Base-by-base conservation (phyloP, 23 tunicate species). In the Halocynthia aurantium region DNA sequence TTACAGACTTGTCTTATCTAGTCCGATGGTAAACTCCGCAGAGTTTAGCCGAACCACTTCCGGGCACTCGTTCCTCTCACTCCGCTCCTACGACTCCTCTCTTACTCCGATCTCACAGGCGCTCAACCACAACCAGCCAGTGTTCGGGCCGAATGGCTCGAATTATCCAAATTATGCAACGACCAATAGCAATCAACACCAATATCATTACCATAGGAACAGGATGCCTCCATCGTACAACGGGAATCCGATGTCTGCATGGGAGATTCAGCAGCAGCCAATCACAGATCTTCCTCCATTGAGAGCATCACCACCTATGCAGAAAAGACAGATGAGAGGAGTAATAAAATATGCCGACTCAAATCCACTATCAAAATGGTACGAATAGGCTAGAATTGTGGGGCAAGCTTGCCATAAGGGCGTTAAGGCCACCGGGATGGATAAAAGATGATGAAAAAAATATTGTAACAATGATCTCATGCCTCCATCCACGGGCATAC, bases 1-100 rank as follows among this genome's bases (percentile, higher is more conserved):
- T 54, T 52, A 50, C 74, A 87, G 96, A 80, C 66, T 89, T 44
- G 73, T 89, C 79, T 70, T 89, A 83, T 89, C 96, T 1, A 89
- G 88, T 80, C 96, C 96, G 15, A 20, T 69, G 21, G 76, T 85
- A 73, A 62, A 82, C 6, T 81, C 85, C 0, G 52, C 86, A 13
- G 77, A 81, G 64, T 63, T 85, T 10, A 89, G 96, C 61, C 84
- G 96, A 2, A 89, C 96, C 22, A 89, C 82, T 67, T 83, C 88
- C 50, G 96, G 96, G 53, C 76, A 77, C 54, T 84, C 88, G 52
- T 72, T 70, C 60, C 82, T 78, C 17, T 89, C 96, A 13, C 76
- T 80, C 50, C 82, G 80, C 13, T 72, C 88, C 17, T 80, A 53
- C 78, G 71, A 80, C 22, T 86, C 85, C n/a, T 80, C 96, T 17